These are phyloP conservation scores for Styela plicata DNA, from an alignment of 23 tunicate species.

Conservation along the genomic window DNA sequence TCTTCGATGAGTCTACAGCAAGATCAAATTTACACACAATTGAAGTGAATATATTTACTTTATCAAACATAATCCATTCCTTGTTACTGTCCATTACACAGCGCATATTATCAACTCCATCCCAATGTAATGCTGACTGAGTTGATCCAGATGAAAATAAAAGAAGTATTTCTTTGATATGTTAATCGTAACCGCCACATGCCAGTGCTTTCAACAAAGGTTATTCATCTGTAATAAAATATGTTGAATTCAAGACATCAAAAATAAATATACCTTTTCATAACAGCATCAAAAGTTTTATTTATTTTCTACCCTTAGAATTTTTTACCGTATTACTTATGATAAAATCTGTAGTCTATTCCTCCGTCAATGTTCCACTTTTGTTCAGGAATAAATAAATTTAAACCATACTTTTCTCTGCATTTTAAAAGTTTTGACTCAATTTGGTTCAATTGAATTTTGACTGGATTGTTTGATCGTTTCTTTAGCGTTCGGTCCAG, in stretches of 20 bases:
- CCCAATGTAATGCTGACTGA: conserved; percentile 68
- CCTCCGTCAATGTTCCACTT: background rate
- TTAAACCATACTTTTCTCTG: too few relatives aligned
- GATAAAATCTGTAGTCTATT: background rate
- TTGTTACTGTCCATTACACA: conserved; percentile 67
- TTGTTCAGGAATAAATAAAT: background rate
- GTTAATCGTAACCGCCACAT: conserved; percentile 48
- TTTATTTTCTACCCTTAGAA: too few relatives aligned
- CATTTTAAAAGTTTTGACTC: too few relatives aligned
- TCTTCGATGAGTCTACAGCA: too few relatives aligned
- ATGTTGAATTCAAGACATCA: background rate
- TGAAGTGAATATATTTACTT: too few relatives aligned
- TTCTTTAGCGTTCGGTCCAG: too few relatives aligned
- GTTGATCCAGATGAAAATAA: conserved; percentile 82
- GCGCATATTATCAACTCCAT: conserved; percentile 55
- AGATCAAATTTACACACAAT: too few relatives aligned
- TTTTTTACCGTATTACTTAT: background rate
- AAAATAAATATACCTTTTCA: conserved; percentile 35
- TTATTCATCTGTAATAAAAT: conserved; percentile 33
- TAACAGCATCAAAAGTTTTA: too few relatives aligned
- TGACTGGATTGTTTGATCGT: too few relatives aligned
- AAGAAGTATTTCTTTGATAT: conserved; percentile 41
- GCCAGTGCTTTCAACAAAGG: conserved; percentile 42
- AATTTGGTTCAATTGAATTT: too few relatives aligned
- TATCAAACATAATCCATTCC: conserved; percentile 44